These are phyloP conservation scores for Latrodectus elegans DNA, from an alignment of 2,888 invertebrate species.

Conservation along the genomic window DNA sequence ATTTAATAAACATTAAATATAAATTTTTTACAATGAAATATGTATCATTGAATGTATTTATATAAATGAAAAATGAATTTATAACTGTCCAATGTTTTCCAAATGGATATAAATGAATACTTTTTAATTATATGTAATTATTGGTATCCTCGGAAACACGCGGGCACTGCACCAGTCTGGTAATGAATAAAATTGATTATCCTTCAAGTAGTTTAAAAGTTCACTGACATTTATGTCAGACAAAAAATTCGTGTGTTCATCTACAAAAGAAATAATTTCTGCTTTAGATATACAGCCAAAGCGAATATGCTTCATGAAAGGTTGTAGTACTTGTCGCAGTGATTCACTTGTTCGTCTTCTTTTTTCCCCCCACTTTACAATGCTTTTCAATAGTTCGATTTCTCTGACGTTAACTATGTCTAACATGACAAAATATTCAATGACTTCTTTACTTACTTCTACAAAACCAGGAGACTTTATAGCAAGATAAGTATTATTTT, in stretches of 20 bases:
- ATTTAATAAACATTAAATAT: too few relatives aligned
- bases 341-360: neutral
- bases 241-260: neutral
- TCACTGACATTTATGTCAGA: neutral
- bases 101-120: too few relatives aligned
- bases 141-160: neutral
- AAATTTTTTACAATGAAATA: too few relatives aligned
- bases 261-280: neutral
- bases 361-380: conserved; percentile 27
- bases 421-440: neutral
- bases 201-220: neutral
- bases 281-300: neutral
- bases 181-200: neutral
- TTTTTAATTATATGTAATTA: too few relatives aligned
- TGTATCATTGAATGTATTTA: too few relatives aligned
- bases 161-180: neutral
- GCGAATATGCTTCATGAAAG: conserved; percentile 5
- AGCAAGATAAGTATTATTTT: neutral
- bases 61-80: too few relatives aligned
- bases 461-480: neutral
- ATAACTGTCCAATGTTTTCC: too few relatives aligned
- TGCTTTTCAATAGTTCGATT: neutral
- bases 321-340: neutral
- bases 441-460: neutral
- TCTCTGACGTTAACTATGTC: neutral